Evolutionary conservation across 1,140 invertebrate genomes (phyloP).

Genomic region (Lepidostoma basale): DNA sequence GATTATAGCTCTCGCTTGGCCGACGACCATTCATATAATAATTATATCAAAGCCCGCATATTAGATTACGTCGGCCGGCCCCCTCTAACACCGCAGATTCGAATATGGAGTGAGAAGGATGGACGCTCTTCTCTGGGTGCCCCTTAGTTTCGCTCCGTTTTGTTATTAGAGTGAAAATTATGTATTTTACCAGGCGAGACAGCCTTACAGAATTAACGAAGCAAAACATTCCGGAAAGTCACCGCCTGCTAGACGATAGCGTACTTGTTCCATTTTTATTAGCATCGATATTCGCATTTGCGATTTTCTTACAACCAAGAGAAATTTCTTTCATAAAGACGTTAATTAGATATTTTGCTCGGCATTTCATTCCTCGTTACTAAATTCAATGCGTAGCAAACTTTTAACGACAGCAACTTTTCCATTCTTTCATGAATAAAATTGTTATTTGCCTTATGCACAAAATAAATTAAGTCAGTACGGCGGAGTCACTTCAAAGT

Average conservation of each 20-base stretch:
- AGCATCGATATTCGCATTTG: not conserved
- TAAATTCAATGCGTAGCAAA: too few relatives aligned
- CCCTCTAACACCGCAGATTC: not conserved
- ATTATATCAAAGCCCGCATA: slow-evolving; percentile 44
- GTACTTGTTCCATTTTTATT: not conserved
- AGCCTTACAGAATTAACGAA: slow-evolving; percentile 10
- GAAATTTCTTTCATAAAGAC: too few relatives aligned
- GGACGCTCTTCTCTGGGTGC: slow-evolving; percentile 10
- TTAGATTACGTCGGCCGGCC: slow-evolving; percentile 30
- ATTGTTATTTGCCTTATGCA: too few relatives aligned
- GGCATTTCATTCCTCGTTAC: too few relatives aligned
- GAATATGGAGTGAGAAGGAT: not conserved
- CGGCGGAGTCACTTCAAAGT: too few relatives aligned
- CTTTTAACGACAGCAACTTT: too few relatives aligned
- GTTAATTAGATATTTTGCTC: too few relatives aligned
- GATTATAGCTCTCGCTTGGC: slow-evolving; percentile 42
- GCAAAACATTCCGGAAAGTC: slow-evolving; percentile 5
- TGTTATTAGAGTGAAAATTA: slow-evolving; percentile 29
- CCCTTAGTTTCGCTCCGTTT: slow-evolving; percentile 22
- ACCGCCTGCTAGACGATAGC: not conserved
- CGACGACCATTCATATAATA: slow-evolving; percentile 43
- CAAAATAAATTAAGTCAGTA: too few relatives aligned
- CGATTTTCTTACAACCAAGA: too few relatives aligned
- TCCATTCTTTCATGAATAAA: too few relatives aligned
- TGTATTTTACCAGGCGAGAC: slow-evolving; percentile 27